phyloP scores from a whole-genome alignment of 1,140 invertebrate species.

The Lepidurus arcticus region DNA sequence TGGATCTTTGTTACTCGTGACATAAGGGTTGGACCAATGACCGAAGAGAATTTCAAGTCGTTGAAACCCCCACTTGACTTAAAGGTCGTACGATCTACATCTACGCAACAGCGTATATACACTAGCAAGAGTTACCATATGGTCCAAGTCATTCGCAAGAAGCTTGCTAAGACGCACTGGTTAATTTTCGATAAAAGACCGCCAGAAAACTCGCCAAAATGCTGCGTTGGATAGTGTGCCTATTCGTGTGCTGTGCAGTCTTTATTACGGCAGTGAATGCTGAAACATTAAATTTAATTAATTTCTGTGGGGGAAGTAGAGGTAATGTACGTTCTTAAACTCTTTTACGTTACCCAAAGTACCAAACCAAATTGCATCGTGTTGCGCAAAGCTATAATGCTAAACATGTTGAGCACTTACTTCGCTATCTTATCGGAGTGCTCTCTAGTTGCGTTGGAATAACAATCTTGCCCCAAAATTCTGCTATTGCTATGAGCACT shows the following conservation, averaged over 20 bases:
- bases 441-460: too few relatives aligned
- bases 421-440: too few relatives aligned
- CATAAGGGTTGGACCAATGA: neutral
- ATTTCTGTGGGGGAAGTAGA: neutral
- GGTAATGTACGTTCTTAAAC: neutral
- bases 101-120: constrained; percentile 14
- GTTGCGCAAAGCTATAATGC: too few relatives aligned
- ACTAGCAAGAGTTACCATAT: neutral
- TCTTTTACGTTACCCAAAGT: neutral
- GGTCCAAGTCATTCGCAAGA: neutral
- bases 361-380: too few relatives aligned
- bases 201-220: neutral
- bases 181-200: neutral
- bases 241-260: neutral
- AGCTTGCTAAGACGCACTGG: neutral
- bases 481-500: neutral
- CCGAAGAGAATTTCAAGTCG: neutral
- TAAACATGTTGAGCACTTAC: too few relatives aligned
- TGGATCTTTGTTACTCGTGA: neutral
- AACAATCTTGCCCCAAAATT: neutral
- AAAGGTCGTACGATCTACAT: neutral
- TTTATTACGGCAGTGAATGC: neutral
- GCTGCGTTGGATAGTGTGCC: neutral
- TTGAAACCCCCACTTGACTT: neutral
- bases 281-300: constrained; percentile 25